Evolutionary conservation across 2,797 vertebrate genomes (phyloP).

Genomic region (Bovichtus diacanthus): DNA sequence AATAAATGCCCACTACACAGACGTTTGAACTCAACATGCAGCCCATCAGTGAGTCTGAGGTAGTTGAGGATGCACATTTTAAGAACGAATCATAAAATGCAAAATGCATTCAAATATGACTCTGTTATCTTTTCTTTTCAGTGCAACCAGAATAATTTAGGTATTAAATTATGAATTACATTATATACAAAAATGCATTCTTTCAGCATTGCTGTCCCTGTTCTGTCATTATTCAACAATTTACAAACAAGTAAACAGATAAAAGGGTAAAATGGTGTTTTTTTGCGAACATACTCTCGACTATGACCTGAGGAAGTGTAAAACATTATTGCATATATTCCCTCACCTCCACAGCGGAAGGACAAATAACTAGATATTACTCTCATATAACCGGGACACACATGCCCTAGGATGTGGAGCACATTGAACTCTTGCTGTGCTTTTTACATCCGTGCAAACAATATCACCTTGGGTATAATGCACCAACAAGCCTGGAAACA

Average conservation of each 20-base stretch:
- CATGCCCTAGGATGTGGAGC: constrained; percentile 43
- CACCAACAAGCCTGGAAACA: constrained; percentile 63
- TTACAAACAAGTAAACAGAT: constrained; percentile 39
- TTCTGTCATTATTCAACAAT: background rate
- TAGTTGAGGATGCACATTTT: background rate
- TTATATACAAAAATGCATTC: background rate
- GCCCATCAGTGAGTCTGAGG: background rate
- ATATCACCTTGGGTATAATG: constrained; percentile 64
- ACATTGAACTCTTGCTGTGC: constrained; percentile 11
- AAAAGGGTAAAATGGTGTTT: constrained; percentile 31
- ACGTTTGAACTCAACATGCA: background rate
- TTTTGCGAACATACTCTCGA: constrained; percentile 22
- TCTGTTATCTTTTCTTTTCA: background rate
- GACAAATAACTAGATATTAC: constrained; percentile 67
- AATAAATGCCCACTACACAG: background rate
- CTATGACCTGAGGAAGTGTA: constrained; percentile 52
- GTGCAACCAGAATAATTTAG: background rate
- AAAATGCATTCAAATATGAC: background rate
- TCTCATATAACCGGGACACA: constrained; percentile 40
- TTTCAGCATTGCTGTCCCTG: background rate
- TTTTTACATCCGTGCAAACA: constrained; percentile 44
- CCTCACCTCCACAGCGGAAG: constrained; percentile 45
- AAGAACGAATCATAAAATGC: background rate
- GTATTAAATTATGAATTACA: background rate
- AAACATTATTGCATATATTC: constrained; percentile 65